These are phyloP conservation scores for Pelosia muscerda DNA, from an alignment of 2,888 invertebrate genomes.

Conservation along the genomic window DNA sequence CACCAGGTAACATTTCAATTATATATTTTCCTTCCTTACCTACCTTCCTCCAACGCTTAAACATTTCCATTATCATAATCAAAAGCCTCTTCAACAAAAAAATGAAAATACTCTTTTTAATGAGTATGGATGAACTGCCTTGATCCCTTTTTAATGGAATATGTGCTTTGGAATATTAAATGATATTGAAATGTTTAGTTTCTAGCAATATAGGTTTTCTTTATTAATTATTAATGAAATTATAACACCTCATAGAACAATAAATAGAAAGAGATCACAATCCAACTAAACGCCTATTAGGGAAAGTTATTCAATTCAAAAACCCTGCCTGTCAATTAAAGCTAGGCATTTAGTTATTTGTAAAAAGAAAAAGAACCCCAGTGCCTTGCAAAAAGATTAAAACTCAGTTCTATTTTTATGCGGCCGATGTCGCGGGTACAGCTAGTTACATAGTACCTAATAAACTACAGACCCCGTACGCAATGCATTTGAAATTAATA, in stretches of 20 bases:
- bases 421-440: no score
- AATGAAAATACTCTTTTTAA: background rate
- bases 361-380: no score
- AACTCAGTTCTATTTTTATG: no score
- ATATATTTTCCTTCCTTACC: background rate
- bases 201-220: background rate
- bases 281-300: no score
- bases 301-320: no score
- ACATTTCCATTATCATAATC: background rate
- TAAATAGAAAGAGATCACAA: no score
- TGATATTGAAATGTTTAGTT: background rate
- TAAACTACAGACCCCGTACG: background rate
- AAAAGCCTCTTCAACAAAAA: background rate
- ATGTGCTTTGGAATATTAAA: background rate
- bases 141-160: background rate
- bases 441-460: background rate
- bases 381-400: no score
- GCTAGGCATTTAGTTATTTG: no score
- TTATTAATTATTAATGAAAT: background rate
- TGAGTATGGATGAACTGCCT: background rate
- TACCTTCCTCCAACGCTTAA: background rate
- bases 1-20: conserved; percentile 67
- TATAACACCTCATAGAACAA: no score
- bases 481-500: conserved; percentile 26
- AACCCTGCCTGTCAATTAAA: no score